phyloP scores from a whole-genome alignment of 2,888 invertebrate species.

The Agrotis ipsilon region DNA sequence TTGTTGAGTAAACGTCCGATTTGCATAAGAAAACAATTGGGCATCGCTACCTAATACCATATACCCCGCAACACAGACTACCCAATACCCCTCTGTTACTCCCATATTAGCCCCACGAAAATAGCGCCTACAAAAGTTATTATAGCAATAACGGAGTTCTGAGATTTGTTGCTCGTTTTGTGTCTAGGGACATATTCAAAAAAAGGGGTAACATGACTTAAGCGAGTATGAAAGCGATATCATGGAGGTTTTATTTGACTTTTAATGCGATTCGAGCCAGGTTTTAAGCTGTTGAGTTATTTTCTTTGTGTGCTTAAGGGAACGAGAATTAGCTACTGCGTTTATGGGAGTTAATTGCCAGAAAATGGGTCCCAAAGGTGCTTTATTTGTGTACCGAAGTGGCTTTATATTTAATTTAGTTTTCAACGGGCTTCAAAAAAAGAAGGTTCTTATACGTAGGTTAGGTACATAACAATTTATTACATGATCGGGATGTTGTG shows the following conservation, averaged over 20 bases:
- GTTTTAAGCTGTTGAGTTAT: conserved; percentile 35
- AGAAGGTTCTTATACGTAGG: no score
- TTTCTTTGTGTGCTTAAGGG: conserved; percentile 34
- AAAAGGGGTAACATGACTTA: conserved; percentile 31
- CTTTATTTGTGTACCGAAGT: conserved; percentile 1
- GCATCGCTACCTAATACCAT: conserved; percentile 53
- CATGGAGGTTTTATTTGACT: conserved; percentile 41
- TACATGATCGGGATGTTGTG: no score
- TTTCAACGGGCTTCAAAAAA: background rate
- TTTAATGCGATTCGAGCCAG: conserved; percentile 43
- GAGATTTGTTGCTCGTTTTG: conserved; percentile 54
- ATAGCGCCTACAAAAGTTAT: conserved; percentile 54
- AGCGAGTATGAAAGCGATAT: conserved; percentile 37
- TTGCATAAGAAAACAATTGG: conserved; percentile 82
- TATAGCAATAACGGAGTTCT: conserved; percentile 52
- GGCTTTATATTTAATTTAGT: background rate
- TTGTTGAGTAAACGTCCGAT: conserved; percentile 75
- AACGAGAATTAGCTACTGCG: conserved; percentile 27
- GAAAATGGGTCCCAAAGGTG: conserved; percentile 9
- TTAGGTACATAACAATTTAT: no score
- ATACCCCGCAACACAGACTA: conserved; percentile 17
- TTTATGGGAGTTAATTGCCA: conserved; percentile 33
- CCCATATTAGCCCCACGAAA: conserved; percentile 39
- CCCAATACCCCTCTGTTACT: conserved; percentile 47
- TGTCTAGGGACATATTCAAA: conserved; percentile 52